These are phyloP conservation scores for Drosophila sulfurigaster DNA, from an alignment of 1,140 invertebrate genomes.

Conservation along the genomic window DNA sequence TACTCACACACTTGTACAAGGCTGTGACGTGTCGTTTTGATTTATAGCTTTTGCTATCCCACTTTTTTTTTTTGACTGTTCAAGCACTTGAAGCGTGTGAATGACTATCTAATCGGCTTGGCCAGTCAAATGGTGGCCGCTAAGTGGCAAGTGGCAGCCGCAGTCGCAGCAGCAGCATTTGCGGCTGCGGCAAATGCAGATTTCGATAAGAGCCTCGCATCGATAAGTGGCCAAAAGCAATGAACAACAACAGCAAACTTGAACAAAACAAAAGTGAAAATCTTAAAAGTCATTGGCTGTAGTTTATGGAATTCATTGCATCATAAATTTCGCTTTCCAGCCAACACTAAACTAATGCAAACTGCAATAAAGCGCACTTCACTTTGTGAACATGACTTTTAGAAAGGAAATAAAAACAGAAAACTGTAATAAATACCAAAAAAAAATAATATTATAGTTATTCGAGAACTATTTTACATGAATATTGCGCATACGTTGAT, in stretches of 20 bases:
- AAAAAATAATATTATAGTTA: too few relatives aligned
- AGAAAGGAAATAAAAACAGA: too few relatives aligned
- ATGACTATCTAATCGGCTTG: constrained; percentile 40
- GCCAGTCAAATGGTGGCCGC: constrained; percentile 14
- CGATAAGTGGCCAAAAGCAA: constrained; percentile 21
- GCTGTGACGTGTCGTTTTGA: constrained; percentile 40
- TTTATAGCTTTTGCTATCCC: constrained; percentile 24
- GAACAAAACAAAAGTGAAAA: neutral
- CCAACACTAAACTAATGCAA: too few relatives aligned
- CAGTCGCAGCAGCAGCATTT: too few relatives aligned
- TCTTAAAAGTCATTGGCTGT: neutral
- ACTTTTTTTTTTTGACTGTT: constrained; percentile 11
- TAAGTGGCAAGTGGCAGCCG: constrained; percentile 22
- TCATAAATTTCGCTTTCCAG: too few relatives aligned
- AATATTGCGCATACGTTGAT: too few relatives aligned
- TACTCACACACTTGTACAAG: neutral
- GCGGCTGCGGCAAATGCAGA: constrained; percentile 31
- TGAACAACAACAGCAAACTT: neutral
- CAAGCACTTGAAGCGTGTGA: constrained; percentile 12
- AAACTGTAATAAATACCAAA: too few relatives aligned
- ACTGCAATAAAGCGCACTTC: too few relatives aligned
- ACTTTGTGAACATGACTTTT: too few relatives aligned
- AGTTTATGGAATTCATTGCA: neutral
- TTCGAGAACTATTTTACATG: too few relatives aligned
- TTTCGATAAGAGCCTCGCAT: constrained; percentile 32